These are phyloP conservation scores for Cydia pomonella DNA, from an alignment of 1,140 invertebrate species.

Conservation along the genomic window DNA sequence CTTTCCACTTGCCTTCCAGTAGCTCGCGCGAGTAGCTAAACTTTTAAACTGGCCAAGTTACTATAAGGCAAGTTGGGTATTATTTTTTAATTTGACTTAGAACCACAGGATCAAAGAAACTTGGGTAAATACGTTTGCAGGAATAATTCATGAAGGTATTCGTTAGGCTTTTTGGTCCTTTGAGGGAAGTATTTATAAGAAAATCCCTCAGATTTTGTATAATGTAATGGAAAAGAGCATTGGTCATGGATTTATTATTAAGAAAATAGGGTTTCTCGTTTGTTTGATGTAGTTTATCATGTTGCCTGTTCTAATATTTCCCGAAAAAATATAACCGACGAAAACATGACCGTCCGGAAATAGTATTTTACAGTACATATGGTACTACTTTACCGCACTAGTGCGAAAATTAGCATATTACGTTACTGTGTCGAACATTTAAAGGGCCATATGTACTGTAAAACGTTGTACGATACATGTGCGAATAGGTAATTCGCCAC, in stretches of 20 bases:
- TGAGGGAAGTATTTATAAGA: background rate
- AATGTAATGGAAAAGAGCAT: background rate
- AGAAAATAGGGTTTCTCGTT: too few relatives aligned
- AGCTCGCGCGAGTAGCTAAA: background rate
- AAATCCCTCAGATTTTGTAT: background rate
- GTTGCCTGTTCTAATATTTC: too few relatives aligned
- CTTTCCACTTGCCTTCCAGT: conserved; percentile 5
- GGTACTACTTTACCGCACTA: too few relatives aligned
- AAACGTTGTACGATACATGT: too few relatives aligned
- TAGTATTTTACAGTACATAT: too few relatives aligned
- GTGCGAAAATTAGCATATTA: too few relatives aligned
- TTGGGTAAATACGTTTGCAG: background rate
- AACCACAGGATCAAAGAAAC: conserved; percentile 15
- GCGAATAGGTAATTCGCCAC: too few relatives aligned
- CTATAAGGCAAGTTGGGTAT: conserved; percentile 6
- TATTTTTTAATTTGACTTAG: conserved; percentile 27
- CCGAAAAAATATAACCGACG: too few relatives aligned
- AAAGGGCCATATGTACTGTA: too few relatives aligned
- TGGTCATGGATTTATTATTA: background rate
- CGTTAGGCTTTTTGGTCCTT: background rate
- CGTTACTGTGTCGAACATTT: too few relatives aligned
- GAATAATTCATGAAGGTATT: conserved; percentile 3
- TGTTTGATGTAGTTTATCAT: too few relatives aligned
- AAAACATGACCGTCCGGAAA: too few relatives aligned
- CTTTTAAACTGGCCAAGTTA: conserved; percentile 19